Evolutionary conservation across 2,888 invertebrate species (phyloP).

Genomic region (Mesoligia furuncula): DNA sequence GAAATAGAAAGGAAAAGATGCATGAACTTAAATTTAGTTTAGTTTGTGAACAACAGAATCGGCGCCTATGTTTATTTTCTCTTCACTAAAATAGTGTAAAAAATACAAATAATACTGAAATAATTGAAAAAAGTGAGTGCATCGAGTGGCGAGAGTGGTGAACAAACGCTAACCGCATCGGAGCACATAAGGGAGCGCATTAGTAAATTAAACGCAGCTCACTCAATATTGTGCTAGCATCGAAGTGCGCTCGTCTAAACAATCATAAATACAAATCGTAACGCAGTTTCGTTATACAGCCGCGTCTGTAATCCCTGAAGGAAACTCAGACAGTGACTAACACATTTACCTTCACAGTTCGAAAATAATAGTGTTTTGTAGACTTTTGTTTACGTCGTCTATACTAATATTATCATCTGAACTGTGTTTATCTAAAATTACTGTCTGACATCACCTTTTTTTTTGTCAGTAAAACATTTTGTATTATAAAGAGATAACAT

Average conservation of each 20-base stretch:
- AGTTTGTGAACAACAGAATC: too few species aligned
- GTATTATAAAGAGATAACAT: too few species aligned
- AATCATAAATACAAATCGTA: constrained; percentile 23
- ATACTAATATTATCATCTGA: too few species aligned
- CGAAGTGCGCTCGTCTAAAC: constrained; percentile 31
- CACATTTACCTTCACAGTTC: not conserved
- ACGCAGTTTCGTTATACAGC: constrained; percentile 1
- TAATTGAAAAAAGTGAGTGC: constrained; percentile 17
- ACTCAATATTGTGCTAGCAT: constrained; percentile 42
- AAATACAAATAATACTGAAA: constrained; percentile 5
- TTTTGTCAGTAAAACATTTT: too few species aligned
- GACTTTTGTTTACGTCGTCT: too few species aligned
- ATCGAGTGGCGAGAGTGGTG: constrained; percentile 24
- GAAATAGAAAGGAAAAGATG: too few species aligned
- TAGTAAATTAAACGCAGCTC: constrained; percentile 66
- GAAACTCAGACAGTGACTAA: not conserved
- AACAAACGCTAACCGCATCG: constrained; percentile 49
- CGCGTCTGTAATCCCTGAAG: not conserved
- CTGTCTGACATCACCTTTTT: too few species aligned
- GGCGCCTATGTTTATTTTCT: not conserved
- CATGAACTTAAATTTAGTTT: too few species aligned
- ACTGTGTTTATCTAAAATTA: too few species aligned
- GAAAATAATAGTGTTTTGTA: constrained; percentile 1
- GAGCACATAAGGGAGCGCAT: constrained; percentile 51
- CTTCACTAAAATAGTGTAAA: not conserved